Conservation (phyloP, 2,888 invertebrate species). For the Amphipoea oculea region DNA sequence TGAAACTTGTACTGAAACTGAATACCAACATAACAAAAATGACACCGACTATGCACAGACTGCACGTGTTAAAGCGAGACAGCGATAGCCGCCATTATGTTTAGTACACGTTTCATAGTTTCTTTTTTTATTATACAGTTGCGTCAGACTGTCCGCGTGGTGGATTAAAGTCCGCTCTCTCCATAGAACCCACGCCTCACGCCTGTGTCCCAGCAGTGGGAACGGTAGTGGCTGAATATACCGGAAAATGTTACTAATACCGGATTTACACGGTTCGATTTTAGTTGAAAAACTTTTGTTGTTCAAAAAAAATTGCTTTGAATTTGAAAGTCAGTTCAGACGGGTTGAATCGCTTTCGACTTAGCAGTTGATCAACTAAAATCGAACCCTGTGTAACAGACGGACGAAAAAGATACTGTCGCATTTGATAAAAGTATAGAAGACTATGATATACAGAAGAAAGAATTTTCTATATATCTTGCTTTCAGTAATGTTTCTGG, state of each 20-base stretch:
- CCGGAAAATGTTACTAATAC: background rate
- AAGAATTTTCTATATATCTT: slow-evolving; percentile 5
- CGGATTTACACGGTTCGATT: no score
- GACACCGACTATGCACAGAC: no score
- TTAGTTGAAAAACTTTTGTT: background rate
- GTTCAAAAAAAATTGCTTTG: background rate
- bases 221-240: background rate
- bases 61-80: no score
- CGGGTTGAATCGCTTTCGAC: background rate
- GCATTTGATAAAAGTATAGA: background rate
- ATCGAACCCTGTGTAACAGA: background rate
- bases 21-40: no score
- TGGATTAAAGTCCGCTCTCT: background rate
- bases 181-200: background rate
- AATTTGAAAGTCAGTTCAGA: background rate
- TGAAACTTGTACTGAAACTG: no score
- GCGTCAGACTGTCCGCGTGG: background rate
- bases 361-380: background rate
- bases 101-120: no score
- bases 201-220: background rate
- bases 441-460: background rate
- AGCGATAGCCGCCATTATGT: no score
- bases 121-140: no score
- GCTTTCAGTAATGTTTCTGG: slow-evolving; percentile 8
- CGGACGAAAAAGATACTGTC: background rate